Conservation (phyloP, 2,113 vertebrate species). For the Ciconia stormi region DNA sequence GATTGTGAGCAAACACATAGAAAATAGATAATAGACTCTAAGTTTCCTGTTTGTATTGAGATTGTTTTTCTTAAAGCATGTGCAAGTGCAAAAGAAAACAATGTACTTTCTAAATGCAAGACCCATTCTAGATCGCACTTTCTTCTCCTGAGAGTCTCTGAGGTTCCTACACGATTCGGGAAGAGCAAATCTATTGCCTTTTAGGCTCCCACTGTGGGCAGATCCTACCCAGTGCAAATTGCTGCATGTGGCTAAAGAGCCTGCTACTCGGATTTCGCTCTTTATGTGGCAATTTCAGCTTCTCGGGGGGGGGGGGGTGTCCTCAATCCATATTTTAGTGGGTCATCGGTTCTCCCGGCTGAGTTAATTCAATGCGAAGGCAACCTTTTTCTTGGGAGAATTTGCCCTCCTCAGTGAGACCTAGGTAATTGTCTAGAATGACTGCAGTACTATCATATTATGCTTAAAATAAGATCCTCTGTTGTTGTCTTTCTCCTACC, state of each 20-base stretch:
- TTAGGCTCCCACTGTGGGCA: neutral
- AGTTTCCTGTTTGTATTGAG: neutral
- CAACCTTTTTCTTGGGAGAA: neutral
- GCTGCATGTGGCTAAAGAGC: neutral
- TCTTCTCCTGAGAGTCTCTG: neutral
- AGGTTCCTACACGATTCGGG: neutral
- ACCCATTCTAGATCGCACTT: neutral
- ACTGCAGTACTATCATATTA: neutral
- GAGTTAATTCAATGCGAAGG: neutral
- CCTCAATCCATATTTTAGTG: neutral
- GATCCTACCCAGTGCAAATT: neutral
- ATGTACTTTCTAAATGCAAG: neutral
- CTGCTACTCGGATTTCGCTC: neutral
- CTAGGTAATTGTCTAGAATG: neutral
- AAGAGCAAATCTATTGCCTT: neutral
- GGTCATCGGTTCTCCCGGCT: neutral
- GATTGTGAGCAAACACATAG: neutral
- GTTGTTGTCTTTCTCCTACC: neutral
- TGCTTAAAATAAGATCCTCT: neutral
- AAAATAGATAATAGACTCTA: neutral
- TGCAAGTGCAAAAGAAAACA: neutral
- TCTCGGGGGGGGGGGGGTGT: neutral
- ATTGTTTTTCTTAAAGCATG: neutral
- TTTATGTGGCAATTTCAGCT: slow-evolving; percentile 1
- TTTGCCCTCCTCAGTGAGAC: neutral